These are phyloP conservation scores for Muscicapa comitata DNA, from an alignment of 2,797 vertebrate genomes.

Conservation along the genomic window DNA sequence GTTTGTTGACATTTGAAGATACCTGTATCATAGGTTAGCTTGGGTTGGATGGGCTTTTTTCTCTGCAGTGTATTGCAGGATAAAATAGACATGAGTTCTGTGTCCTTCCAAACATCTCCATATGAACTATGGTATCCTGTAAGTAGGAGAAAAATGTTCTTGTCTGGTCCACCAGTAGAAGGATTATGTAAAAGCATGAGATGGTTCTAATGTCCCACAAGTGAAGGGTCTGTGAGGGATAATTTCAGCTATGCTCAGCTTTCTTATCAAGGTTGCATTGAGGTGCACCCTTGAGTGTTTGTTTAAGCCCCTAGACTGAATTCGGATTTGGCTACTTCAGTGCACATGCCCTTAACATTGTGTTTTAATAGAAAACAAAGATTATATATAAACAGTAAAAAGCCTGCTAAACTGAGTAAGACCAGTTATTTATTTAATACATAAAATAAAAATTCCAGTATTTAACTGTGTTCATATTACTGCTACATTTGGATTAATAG, in stretches of 20 bases:
- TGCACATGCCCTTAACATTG: not conserved
- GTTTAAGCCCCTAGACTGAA: not conserved
- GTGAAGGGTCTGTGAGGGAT: not conserved
- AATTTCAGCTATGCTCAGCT: not conserved
- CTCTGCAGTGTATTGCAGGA: rapidly evolving
- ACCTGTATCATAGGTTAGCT: not conserved
- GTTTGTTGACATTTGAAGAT: not conserved
- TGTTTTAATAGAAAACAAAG: not conserved
- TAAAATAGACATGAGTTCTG: not conserved
- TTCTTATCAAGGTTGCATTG: not conserved
- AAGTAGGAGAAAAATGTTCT: not conserved
- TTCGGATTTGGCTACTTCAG: not conserved
- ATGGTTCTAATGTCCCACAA: not conserved
- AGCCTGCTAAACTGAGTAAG: not conserved
- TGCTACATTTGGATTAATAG: not conserved
- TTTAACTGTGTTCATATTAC: slow-evolving; percentile 20
- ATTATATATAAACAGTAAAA: not conserved
- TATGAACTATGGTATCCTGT: not conserved
- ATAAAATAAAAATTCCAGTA: not conserved
- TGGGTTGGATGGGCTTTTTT: not conserved
- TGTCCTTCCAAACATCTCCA: not conserved
- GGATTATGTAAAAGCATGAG: not conserved
- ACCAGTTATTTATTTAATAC: not conserved
- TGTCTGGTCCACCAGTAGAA: not conserved
- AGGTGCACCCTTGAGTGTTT: not conserved